Evolutionary conservation across 2,113 vertebrate genomes (phyloP).

Genomic region (Tretioscincus oriximinensis): DNA sequence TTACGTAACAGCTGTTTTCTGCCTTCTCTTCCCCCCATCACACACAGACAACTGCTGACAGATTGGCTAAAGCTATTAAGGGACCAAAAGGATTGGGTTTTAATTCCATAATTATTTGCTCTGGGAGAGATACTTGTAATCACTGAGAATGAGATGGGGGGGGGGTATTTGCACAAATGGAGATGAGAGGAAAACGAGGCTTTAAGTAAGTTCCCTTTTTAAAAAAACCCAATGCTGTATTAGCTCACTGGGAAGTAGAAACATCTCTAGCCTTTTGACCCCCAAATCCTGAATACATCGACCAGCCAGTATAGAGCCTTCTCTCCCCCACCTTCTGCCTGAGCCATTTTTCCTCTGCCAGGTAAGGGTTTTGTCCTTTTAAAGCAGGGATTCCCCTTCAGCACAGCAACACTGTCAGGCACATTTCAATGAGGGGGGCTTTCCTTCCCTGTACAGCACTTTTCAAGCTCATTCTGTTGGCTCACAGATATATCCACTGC

Average conservation of each 20-base stretch:
- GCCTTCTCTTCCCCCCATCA: neutral
- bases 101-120: conserved; percentile 42
- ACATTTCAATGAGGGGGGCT: conserved; percentile 40
- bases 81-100: conserved; percentile 18
- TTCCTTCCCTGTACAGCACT: conserved; percentile 1
- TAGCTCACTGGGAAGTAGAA: neutral
- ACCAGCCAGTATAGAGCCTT: neutral
- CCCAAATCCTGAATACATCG: neutral
- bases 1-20: neutral
- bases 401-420: neutral
- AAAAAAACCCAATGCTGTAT: neutral
- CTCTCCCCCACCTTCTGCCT: neutral
- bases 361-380: neutral
- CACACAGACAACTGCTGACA: conserved; percentile 14
- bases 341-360: neutral
- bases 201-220: neutral
- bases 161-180: neutral
- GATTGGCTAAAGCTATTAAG: conserved; percentile 24
- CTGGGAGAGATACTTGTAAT: neutral
- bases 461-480: neutral
- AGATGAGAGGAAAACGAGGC: rapidly evolving
- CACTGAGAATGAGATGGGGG: rapidly evolving
- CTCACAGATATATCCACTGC: neutral
- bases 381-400: conserved; percentile 35
- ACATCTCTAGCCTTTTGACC: too few relatives aligned